Evolutionary conservation across 2,888 invertebrate genomes (phyloP).

Genomic region (Rhabditoides inermis): DNA sequence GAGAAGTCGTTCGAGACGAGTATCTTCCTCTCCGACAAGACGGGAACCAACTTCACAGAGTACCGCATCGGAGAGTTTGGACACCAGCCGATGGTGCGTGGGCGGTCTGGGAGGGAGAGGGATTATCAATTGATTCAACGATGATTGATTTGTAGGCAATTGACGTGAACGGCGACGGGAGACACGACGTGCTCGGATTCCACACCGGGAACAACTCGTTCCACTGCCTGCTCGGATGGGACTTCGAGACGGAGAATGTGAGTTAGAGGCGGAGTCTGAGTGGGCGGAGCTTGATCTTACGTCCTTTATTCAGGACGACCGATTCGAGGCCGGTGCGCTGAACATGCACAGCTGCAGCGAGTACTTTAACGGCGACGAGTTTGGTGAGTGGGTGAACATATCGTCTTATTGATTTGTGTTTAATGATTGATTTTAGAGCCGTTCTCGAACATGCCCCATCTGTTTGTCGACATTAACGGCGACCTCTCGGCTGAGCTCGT

Average conservation of each 20-base stretch:
- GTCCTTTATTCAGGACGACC: no score
- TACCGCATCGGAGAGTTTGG: constrained; percentile 9
- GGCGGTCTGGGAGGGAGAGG: neutral
- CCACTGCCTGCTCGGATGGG: no score
- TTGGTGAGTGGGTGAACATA: neutral
- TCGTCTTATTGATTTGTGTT: neutral
- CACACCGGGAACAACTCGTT: constrained; percentile 15
- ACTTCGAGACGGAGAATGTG: no score
- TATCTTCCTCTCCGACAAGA: no score
- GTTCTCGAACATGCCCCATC: constrained; percentile 27
- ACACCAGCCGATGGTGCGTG: constrained; percentile 13
- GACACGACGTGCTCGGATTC: constrained; percentile 45
- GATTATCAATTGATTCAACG: no score
- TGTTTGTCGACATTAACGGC: constrained; percentile 23
- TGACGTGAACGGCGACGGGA: constrained; percentile 45
- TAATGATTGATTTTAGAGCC: no score
- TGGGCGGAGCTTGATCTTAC: no score
- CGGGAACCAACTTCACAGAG: no score
- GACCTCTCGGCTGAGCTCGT: constrained; percentile 44
- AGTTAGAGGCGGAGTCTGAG: no score
- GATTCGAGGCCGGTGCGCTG: neutral
- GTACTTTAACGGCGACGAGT: neutral
- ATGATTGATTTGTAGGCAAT: constrained; percentile 20
- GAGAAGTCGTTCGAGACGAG: no score
- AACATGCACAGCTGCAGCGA: neutral